These are phyloP conservation scores for Tupiocoris notatus DNA, from an alignment of 2,888 invertebrate species.

Conservation along the genomic window DNA sequence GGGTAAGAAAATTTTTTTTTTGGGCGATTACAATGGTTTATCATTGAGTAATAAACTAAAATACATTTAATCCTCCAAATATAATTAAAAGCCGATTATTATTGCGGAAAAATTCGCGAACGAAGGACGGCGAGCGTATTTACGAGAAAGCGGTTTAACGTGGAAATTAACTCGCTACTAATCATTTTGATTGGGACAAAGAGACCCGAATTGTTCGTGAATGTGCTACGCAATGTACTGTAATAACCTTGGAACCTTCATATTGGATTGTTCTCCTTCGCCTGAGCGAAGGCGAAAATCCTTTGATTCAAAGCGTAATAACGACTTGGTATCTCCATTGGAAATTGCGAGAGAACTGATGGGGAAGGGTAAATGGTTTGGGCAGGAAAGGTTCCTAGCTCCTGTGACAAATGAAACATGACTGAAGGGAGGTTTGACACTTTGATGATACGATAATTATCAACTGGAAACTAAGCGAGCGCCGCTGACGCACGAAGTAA, in stretches of 20 bases:
- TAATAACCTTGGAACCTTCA: background rate
- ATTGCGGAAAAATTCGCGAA: too few species aligned
- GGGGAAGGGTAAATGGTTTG: background rate
- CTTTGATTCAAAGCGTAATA: slow-evolving; percentile 28
- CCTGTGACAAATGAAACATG: slow-evolving; percentile 33
- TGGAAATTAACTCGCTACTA: too few species aligned
- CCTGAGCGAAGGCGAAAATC: background rate
- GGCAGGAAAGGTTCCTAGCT: background rate
- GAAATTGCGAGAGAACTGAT: background rate
- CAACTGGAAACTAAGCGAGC: slow-evolving; percentile 2
- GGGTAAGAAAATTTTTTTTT: too few species aligned
- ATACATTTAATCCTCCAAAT: too few species aligned
- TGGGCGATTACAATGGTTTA: too few species aligned
- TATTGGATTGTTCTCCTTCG: background rate
- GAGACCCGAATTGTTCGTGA: background rate
- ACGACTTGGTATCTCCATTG: background rate
- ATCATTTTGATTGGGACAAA: too few species aligned
- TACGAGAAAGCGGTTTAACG: too few species aligned
- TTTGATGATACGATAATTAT: slow-evolving; percentile 33
- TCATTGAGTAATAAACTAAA: too few species aligned
- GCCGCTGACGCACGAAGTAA: background rate
- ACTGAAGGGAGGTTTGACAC: slow-evolving; percentile 26
- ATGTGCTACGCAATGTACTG: background rate
- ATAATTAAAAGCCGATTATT: too few species aligned
- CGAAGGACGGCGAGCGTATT: too few species aligned